phyloP scores from a whole-genome alignment of 2,113 vertebrate species.

The Marmota monax region DNA sequence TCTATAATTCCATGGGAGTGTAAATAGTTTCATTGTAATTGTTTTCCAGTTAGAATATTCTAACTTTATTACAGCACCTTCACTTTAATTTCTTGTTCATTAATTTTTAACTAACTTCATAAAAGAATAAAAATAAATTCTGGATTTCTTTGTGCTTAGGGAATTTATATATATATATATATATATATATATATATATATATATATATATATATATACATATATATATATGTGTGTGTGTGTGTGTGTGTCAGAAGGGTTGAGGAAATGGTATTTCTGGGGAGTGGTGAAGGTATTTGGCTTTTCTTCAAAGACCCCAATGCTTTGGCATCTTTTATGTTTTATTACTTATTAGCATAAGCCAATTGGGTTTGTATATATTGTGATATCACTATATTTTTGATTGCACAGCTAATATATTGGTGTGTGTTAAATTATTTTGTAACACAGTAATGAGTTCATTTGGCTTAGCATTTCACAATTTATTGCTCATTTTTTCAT shows the following conservation, averaged over 20 bases:
- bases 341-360: constrained; percentile 28
- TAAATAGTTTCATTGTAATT: constrained; percentile 69
- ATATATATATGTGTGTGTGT: too few species aligned
- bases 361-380: constrained; percentile 19
- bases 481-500: constrained; percentile 33
- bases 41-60: constrained; percentile 72
- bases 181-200: too few species aligned
- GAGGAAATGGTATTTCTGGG: constrained; percentile 31
- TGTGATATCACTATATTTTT: constrained; percentile 40
- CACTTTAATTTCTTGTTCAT: constrained; percentile 79
- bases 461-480: constrained; percentile 49
- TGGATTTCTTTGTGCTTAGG: constrained; percentile 62
- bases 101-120: constrained; percentile 79
- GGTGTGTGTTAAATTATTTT: constrained; percentile 50
- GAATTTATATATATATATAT: constrained; percentile 51
- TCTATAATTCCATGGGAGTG: constrained; percentile 53
- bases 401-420: constrained; percentile 19
- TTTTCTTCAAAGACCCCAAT: constrained; percentile 45
- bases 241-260: background rate
- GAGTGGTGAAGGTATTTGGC: constrained; percentile 3
- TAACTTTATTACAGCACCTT: constrained; percentile 65
- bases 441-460: constrained; percentile 36
- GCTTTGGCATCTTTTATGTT: constrained; percentile 33
- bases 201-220: too few species aligned
- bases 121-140: constrained; percentile 66